A percentile compares a stretch with the other conserved stretches of the same genome.
Evolutionary conservation across 2,797 vertebrate species (phyloP).

Genomic region (Sternotherus odoratus): DNA sequence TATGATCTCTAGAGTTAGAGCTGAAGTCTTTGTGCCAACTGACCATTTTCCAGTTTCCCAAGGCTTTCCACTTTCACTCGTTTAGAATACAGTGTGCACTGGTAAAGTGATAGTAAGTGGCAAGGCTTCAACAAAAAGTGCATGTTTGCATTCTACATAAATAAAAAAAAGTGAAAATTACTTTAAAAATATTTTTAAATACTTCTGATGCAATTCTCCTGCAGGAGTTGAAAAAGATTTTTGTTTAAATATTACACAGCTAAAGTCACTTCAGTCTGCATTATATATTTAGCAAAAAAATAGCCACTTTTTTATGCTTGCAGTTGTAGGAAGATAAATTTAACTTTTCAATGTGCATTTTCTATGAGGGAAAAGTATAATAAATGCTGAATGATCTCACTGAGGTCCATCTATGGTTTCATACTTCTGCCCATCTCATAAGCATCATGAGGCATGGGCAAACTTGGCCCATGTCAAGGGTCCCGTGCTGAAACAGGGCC

Average conservation of each 20-base stretch:
- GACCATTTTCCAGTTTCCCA: background rate
- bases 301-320: background rate
- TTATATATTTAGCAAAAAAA: background rate
- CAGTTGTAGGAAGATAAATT: background rate
- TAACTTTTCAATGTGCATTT: background rate
- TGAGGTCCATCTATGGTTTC: background rate
- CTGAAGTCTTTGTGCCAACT: background rate
- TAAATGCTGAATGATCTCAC: background rate
- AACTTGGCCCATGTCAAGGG: background rate
- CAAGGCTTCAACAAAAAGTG: background rate
- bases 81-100: background rate
- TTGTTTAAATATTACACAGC: background rate
- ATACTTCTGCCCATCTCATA: background rate
- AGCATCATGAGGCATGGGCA: background rate
- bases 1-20: background rate
- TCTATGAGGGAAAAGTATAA: background rate
- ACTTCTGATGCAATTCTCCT: background rate
- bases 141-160: background rate
- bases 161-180: background rate
- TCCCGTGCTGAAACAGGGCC: background rate
- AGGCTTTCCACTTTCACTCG: background rate
- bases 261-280: background rate
- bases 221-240: background rate
- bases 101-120: background rate
- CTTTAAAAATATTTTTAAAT: background rate